Evolutionary conservation across 2,113 vertebrate genomes (phyloP).

Genomic region (Myrmophylax atrothorax): DNA sequence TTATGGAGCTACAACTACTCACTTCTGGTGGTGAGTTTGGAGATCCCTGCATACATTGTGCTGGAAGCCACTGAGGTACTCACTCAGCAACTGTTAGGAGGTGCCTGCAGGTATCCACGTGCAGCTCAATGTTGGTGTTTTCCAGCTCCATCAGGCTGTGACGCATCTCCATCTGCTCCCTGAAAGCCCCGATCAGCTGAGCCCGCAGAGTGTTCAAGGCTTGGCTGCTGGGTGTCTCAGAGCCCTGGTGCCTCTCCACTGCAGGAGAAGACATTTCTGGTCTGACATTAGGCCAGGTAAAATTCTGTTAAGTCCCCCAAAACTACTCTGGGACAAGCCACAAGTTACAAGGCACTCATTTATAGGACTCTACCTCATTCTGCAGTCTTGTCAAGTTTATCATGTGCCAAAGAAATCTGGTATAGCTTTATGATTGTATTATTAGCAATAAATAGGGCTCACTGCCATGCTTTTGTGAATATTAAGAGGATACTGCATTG

Average conservation of each 20-base stretch:
- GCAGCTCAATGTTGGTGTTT: slow-evolving; percentile 63
- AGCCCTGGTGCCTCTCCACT: slow-evolving; percentile 1
- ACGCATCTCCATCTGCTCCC: slow-evolving; percentile 61
- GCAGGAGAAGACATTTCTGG: background rate
- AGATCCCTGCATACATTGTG: accelerated
- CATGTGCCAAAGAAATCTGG: background rate
- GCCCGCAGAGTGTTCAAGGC: slow-evolving; percentile 30
- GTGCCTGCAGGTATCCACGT: slow-evolving; percentile 60
- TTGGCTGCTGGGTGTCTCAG: background rate
- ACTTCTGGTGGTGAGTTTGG: background rate
- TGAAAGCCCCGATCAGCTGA: slow-evolving; percentile 53
- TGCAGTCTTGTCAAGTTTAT: background rate
- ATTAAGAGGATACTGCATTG: background rate
- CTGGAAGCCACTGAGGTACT: background rate
- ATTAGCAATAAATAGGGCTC: background rate
- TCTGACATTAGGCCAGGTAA: background rate
- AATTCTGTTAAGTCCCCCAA: background rate
- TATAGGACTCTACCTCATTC: background rate
- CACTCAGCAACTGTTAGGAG: slow-evolving; percentile 68
- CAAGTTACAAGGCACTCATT: accelerated
- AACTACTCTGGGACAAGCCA: background rate
- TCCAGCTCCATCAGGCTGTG: slow-evolving; percentile 71
- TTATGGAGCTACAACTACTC: background rate
- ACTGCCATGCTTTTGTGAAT: background rate
- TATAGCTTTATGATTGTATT: background rate